These are phyloP conservation scores for Arvicanthis niloticus DNA, from an alignment of 2,113 vertebrate species.

Conservation along the genomic window DNA sequence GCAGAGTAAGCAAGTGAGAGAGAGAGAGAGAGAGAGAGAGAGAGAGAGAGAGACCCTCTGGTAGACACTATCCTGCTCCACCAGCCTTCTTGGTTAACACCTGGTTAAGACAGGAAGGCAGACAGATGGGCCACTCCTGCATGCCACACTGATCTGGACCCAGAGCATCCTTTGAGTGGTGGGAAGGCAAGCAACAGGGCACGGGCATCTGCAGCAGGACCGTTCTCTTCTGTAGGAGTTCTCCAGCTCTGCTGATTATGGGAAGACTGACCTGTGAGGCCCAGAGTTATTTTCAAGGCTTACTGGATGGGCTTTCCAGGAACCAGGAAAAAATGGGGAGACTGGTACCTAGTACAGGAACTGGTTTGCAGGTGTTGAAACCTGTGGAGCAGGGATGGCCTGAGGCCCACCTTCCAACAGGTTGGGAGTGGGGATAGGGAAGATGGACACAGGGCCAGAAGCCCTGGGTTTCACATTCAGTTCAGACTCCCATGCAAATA, in stretches of 20 bases:
- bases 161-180: rapidly evolving
- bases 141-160: neutral
- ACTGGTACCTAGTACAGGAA: neutral
- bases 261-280: no score
- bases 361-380: neutral
- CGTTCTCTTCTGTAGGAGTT: neutral
- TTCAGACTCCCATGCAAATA: neutral
- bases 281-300: constrained; percentile 34
- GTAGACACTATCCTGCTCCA: neutral
- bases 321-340: constrained; percentile 20
- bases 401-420: neutral
- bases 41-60: neutral
- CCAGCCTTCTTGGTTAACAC: neutral
- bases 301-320: neutral
- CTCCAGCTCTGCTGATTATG: neutral
- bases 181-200: neutral
- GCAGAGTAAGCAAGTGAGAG: no score
- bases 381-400: neutral
- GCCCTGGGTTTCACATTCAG: neutral
- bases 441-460: neutral
- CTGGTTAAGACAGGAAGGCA: neutral
- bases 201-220: neutral
- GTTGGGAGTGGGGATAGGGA: neutral
- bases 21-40: neutral
- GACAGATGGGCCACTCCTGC: rapidly evolving